phyloP scores from a whole-genome alignment of 2,888 invertebrate genomes.

The Pharmacophagus antenor region DNA sequence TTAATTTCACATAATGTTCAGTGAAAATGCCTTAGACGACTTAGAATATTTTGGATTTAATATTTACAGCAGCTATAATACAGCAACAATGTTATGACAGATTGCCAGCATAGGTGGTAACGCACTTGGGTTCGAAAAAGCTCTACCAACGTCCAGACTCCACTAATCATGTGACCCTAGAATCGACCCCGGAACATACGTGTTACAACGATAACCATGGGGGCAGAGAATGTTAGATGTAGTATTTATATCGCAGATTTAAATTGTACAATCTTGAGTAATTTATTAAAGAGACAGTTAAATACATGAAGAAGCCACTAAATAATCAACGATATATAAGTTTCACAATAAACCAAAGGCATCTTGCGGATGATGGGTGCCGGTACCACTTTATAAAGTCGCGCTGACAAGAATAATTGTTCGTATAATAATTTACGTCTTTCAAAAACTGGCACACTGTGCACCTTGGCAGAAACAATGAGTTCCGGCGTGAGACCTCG shows the following conservation, averaged over 20 bases:
- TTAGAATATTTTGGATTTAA: too few species aligned
- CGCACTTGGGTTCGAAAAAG: too few species aligned
- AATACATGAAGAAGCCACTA: neutral
- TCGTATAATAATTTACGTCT: constrained; percentile 1
- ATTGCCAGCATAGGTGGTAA: too few species aligned
- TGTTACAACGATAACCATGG: too few species aligned
- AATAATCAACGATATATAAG: neutral
- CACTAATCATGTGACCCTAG: too few species aligned
- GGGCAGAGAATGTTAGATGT: neutral
- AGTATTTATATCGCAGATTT: neutral
- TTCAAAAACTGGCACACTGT: neutral
- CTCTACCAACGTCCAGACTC: too few species aligned
- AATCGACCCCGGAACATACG: neutral
- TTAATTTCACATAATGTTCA: too few species aligned
- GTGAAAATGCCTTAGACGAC: too few species aligned
- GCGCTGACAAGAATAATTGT: constrained; percentile 4
- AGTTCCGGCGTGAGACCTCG: neutral
- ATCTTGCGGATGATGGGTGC: neutral
- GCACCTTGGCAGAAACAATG: neutral
- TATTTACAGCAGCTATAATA: too few species aligned
- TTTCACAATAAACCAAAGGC: neutral
- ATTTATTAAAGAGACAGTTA: neutral
- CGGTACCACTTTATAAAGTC: constrained; percentile 3
- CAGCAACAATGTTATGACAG: too few species aligned
- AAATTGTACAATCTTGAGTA: neutral